phyloP scores from a whole-genome alignment of 1,140 invertebrate genomes.

The Hyphantria cunea region DNA sequence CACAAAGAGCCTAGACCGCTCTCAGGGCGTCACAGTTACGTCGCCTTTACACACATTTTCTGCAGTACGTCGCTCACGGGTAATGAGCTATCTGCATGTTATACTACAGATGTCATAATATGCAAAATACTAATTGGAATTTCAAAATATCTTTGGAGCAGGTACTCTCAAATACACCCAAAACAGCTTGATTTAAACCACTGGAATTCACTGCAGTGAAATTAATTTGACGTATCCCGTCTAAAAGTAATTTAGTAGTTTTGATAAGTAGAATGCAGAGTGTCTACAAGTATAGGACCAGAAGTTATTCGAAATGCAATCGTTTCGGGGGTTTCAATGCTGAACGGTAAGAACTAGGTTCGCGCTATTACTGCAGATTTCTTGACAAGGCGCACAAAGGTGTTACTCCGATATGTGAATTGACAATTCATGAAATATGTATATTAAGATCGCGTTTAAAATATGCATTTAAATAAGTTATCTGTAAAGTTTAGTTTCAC shows the following conservation, averaged over 20 bases:
- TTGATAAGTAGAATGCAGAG: not conserved
- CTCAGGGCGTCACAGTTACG: constrained; percentile 42
- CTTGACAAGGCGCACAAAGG: not conserved
- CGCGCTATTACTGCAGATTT: not conserved
- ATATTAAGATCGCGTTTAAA: too few species aligned
- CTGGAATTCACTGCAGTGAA: constrained; percentile 25
- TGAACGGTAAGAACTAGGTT: not conserved
- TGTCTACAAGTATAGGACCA: not conserved
- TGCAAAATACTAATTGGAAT: constrained; percentile 3
- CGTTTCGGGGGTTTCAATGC: not conserved
- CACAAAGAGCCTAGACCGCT: constrained; percentile 61
- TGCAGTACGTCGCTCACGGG: constrained; percentile 28
- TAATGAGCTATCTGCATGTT: constrained; percentile 16
- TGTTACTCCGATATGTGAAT: not conserved
- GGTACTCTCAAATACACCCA: too few species aligned
- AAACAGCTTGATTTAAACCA: constrained; percentile 2
- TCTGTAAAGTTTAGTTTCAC: too few species aligned
- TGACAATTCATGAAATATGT: too few species aligned
- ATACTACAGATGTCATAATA: constrained; percentile 32
- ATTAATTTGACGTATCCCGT: constrained; percentile 25
- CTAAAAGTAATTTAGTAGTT: constrained; percentile 20
- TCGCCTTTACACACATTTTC: constrained; percentile 37
- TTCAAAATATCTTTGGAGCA: not conserved
- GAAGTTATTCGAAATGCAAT: constrained; percentile 15
- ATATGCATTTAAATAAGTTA: too few species aligned